Percentiles rank a stretch among this genome's conserved stretches.
These are phyloP conservation scores for Ptilodon capucinus DNA, from an alignment of 2,888 invertebrate genomes.

Conservation along the genomic window DNA sequence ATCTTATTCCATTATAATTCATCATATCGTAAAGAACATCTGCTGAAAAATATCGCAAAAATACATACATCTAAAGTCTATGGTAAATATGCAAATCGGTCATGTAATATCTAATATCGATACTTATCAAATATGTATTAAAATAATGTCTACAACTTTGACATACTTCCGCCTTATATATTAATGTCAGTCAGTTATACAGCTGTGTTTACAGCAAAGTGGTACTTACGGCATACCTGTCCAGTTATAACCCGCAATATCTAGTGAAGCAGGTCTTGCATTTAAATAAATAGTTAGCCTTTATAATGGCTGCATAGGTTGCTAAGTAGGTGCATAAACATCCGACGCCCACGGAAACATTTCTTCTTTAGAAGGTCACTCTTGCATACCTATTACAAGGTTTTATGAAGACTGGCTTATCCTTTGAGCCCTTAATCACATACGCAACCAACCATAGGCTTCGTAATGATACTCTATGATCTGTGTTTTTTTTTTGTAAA, in stretches of 20 bases:
- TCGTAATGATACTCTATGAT: too few relatives aligned
- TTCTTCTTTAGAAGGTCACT: not conserved
- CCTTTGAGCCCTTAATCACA: not conserved
- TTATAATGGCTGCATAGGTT: not conserved
- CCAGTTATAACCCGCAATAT: not conserved
- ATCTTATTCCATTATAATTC: too few relatives aligned
- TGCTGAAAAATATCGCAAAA: not conserved
- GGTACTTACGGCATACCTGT: not conserved
- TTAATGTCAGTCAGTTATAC: not conserved
- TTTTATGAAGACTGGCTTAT: not conserved
- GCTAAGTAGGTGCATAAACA: not conserved
- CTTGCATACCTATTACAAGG: not conserved
- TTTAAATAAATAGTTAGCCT: not conserved
- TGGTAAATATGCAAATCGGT: constrained; percentile 5
- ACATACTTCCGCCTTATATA: not conserved
- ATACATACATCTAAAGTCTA: too few relatives aligned
- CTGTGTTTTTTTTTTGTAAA: too few relatives aligned
- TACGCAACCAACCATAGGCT: not conserved
- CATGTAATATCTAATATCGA: not conserved
- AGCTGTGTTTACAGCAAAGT: not conserved
- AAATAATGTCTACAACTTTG: not conserved
- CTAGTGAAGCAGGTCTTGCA: not conserved
- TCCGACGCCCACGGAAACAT: not conserved
- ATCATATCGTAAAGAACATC: too few relatives aligned
- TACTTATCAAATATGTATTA: not conserved